Evolutionary conservation across 2,888 invertebrate species (phyloP), one percentile per base, ranked within the genome.

Genomic region (Capitulum mitella): DNA sequence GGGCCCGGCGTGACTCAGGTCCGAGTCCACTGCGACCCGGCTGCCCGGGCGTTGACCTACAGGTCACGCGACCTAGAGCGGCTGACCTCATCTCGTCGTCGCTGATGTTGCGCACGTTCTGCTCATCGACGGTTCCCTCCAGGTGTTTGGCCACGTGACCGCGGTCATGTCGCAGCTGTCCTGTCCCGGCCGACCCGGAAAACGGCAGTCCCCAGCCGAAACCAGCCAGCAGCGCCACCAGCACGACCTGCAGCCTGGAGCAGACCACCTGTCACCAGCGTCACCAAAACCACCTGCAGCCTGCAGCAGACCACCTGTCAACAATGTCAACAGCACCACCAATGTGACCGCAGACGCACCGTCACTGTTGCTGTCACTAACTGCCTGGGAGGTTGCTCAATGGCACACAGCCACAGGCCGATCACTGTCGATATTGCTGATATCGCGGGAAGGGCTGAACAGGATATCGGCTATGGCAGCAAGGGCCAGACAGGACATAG

Each of bases 231-330:
- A 70, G 70, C 14, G 37, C 37, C 22, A 70, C 37, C 70, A 70
- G 70, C 37, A 70, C 70, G 19, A 16, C 37, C 70, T 70, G 70
- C 70, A 70, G 70, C n/a, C 54, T 54, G 54, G 3, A 54, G n/a
- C 54, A 22, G 3, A n/a, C 54, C 26, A 22, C 16, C 51, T 5
- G 43, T 51, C 54, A n/a, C 54, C 14, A 51, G 10, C 10, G 22
- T 19, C 3, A 14, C 3, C 19, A 51, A 22, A 22, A 14, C 51
- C 51, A 14, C 51, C 51, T n/a, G n/a, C 43, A 43, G 43, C 5
- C 43, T 43, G 43, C 5, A 43, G 6, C 54, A 54, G 3, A 54
- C 54, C 54, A 54, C 54, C 26, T 6, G 51, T 22, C 19, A 51
- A 22, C 51, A 51, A 22, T 19, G 51, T 19, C 14, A 51, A 14